Base-by-base conservation (phyloP, 2,888 invertebrate genomes). In the Gisinianus flammeolus region DNA sequence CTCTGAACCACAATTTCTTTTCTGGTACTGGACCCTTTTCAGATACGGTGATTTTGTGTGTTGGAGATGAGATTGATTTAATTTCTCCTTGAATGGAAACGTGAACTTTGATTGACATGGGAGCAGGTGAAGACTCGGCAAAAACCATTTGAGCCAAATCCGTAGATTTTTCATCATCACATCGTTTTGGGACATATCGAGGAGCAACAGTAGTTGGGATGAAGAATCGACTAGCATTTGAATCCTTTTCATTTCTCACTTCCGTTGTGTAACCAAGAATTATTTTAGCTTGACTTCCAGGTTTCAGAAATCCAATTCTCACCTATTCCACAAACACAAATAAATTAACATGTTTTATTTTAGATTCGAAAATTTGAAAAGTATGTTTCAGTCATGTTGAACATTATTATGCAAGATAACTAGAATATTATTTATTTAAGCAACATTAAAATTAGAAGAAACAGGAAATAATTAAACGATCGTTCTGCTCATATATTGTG, bases 191-290 rank as follows among this genome's bases (percentile, higher is more conserved):
- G 33, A 83, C 78, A 72, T 84, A 84, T 6, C 84, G 80, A n/a
- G 85, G 85, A 10, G 85, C 84, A n/a, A 85, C 79, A 2, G 85
- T 85, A 0, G 85, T 85, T 10, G 85, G 85, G 24, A 85, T 64
- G 64, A 81, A 84, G 73, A 85, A 85, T 26, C 85, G 77, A 12
- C 84, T 80, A 2, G 83, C 67, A 62, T 80, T 78, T 2, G 80
- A 74, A 10, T 78, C 81, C 16, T 79, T 80, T 24, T 84, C 84
- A 80, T 84, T 83, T 64, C 83, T 83, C 2, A 85, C 83, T 77
- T 85, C 85, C 0, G 83, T 82, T 12, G 82, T 79, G 56, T 84
- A 85, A 0, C 82, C 83, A 58, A 85, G 78, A 2, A 81, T 58
- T 8, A 85, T 80, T 58, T 85, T 84, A 2, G 79, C 85, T 78